These are phyloP conservation scores for Pampusana beccarii DNA, from an alignment of 2,113 vertebrate genomes.

Conservation along the genomic window DNA sequence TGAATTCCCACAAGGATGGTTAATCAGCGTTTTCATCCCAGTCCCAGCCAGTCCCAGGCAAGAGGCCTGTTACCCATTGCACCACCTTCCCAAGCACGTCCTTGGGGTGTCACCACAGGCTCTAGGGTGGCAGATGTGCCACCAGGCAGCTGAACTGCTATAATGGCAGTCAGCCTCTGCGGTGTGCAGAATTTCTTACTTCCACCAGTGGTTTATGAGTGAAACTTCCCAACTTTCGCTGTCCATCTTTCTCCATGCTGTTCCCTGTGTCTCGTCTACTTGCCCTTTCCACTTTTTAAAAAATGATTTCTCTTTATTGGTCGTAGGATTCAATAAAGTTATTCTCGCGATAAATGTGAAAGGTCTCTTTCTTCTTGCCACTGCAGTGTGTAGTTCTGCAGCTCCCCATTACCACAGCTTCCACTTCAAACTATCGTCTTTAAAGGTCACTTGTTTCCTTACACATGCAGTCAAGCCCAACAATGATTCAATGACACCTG, in stretches of 20 bases:
- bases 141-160: not conserved
- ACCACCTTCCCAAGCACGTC: not conserved
- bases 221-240: not conserved
- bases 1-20: not conserved
- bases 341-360: constrained; percentile 65
- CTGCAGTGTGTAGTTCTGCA: constrained; percentile 38
- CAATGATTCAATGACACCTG: constrained; percentile 74
- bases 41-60: not conserved
- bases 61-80: not conserved
- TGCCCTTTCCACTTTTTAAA: constrained; percentile 21
- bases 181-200: not conserved
- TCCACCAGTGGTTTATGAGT: not conserved
- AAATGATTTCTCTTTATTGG: constrained; percentile 29
- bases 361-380: constrained; percentile 57
- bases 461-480: constrained; percentile 58
- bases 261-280: not conserved
- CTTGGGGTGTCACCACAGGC: not conserved
- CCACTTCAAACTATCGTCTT: constrained; percentile 73
- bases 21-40: not conserved
- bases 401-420: constrained; percentile 57
- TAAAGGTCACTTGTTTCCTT: constrained; percentile 80
- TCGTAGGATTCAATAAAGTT: constrained; percentile 62
- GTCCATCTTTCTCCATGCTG: not conserved
- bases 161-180: not conserved
- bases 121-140: not conserved